Evolutionary conservation across 2,888 invertebrate genomes (phyloP), one percentile per base, ranked within the genome.

Genomic region (Drosophila kuntzei): DNA sequence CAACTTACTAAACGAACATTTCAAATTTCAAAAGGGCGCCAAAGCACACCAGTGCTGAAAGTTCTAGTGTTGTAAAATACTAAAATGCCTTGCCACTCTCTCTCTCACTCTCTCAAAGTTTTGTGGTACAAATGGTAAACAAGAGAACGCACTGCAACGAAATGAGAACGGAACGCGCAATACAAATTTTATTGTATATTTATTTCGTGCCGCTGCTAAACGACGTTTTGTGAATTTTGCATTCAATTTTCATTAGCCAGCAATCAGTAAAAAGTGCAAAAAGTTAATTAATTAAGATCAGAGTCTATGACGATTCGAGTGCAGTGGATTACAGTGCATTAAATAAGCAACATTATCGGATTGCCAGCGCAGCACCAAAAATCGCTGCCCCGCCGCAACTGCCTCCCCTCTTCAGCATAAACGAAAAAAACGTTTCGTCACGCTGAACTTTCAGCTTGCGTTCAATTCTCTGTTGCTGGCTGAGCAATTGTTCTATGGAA

Each of bases 351-450:
- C 36, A 50, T 34, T 37, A 20, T 18, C 34, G 53, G 16, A 43
- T 73, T 62, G 68, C 58, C 62, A 72, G 68, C 72, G 53, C 58
- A 72, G 61, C 67, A 72, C 53, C 60, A 14, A 49, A 29, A 25
- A 3, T 29, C 44, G 51, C 27, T 29, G 25, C 12, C 11, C 36
- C 32, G 7, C 36, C 32, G 7, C 46, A 46, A 25, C n/a, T n/a
- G n/a, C 46, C 16, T 16, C 12, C 47, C 36, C 18, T 27, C 27
- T 27, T 32, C 36, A 25, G 44, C 34, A 62, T 49, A 57, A 54
- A 63, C 20, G 25, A 27, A 46, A 70, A 78, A 84, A 87, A 53
- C 74, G 71, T 74, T 71, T 86, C 55, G 88, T 83, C 83, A 87
- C 88, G 73, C 59, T 69, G 77, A 80, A 73, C 67, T 79, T 78